Conservation (phyloP, 2,888 invertebrate genomes). For the Lasioglossum leucozonium region DNA sequence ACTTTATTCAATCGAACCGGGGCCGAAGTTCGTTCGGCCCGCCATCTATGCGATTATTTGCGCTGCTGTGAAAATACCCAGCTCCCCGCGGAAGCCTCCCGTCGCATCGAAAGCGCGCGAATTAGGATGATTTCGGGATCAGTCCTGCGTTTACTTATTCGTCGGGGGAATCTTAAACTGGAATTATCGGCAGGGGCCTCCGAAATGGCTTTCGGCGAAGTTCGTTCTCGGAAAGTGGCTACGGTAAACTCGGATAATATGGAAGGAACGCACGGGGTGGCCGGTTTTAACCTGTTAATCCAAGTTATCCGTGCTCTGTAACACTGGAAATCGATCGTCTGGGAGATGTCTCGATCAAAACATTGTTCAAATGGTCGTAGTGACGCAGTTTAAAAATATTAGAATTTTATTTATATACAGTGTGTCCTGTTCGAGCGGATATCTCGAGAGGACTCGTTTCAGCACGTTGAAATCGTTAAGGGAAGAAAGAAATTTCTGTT, state of each 20-base stretch:
- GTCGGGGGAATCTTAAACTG: background rate
- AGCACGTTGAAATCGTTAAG: too few species aligned
- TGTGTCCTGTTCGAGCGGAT: too few species aligned
- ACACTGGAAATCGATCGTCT: too few species aligned
- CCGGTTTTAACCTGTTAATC: background rate
- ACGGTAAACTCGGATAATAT: background rate
- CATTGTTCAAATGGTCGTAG: too few species aligned
- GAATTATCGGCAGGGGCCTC: background rate
- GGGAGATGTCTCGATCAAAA: too few species aligned
- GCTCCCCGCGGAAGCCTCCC: background rate
- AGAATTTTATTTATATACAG: too few species aligned
- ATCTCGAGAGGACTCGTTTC: too few species aligned
- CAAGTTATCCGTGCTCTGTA: too few species aligned
- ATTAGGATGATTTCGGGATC: background rate
- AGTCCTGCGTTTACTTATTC: conserved; percentile 8
- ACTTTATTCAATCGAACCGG: conserved; percentile 18
- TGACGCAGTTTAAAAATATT: too few species aligned
- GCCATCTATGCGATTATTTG: conserved; percentile 24
- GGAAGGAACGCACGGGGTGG: background rate
- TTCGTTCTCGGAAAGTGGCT: background rate
- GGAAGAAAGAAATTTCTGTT: too few species aligned
- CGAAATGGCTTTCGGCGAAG: background rate
- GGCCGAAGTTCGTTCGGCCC: background rate
- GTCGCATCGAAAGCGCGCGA: background rate
- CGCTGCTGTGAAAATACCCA: background rate